Evolutionary conservation across 2,113 vertebrate species (phyloP).

Genomic region (Lepidothrix coronata): DNA sequence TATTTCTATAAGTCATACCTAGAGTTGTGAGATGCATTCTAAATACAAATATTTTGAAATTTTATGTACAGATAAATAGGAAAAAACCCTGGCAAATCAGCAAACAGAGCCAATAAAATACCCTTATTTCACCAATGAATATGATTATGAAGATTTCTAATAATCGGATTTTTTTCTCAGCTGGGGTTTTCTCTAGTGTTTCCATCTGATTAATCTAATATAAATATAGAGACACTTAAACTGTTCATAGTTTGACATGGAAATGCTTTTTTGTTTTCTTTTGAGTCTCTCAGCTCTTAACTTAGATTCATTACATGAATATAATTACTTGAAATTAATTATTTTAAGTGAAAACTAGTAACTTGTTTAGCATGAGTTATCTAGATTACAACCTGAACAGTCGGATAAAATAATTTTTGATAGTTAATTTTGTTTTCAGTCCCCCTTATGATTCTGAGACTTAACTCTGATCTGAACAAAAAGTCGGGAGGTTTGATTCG

Average conservation of each 20-base stretch:
- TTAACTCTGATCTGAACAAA: not conserved
- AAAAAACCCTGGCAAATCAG: not conserved
- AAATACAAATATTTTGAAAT: not conserved
- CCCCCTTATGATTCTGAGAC: not conserved
- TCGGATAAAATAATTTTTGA: not conserved
- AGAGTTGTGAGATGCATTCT: not conserved
- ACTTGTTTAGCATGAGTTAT: not conserved
- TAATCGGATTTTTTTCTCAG: not conserved
- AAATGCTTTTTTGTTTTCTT: not conserved
- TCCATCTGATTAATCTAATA: not conserved
- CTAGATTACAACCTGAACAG: not conserved
- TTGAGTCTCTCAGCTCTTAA: not conserved
- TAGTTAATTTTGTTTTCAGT: not conserved
- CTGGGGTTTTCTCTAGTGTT: not conserved
- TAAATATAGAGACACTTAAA: not conserved
- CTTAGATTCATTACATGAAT: not conserved
- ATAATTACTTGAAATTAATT: not conserved
- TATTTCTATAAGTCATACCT: not conserved
- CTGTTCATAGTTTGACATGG: not conserved
- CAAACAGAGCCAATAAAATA: not conserved
- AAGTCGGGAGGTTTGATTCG: not conserved
- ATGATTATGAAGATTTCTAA: not conserved
- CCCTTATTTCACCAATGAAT: not conserved
- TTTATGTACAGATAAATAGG: not conserved
- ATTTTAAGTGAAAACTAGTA: not conserved